Evolutionary conservation across 2,888 invertebrate species (phyloP).

Genomic region (Melinopterus prodromus): DNA sequence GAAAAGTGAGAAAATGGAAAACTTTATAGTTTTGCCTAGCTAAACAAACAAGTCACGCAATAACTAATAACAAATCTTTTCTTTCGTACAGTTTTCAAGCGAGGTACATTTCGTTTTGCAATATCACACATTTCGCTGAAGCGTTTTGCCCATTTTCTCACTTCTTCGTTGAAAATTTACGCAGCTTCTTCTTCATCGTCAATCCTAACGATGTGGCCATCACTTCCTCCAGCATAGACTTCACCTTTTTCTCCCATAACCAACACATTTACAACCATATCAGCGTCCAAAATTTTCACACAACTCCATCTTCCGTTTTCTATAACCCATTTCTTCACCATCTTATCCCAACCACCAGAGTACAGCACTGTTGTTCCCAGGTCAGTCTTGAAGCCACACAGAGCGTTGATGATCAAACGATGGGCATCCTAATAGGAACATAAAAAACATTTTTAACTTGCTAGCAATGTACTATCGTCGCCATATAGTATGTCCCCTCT

Average conservation of each 20-base stretch:
- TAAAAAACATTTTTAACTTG: too few relatives aligned
- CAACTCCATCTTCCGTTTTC: slow-evolving; percentile 35
- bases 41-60: neutral
- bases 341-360: slow-evolving; percentile 63
- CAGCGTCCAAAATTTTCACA: slow-evolving; percentile 46
- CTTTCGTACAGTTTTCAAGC: neutral
- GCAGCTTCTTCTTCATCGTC: slow-evolving; percentile 32
- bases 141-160: neutral
- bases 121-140: neutral
- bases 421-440: slow-evolving; percentile 55
- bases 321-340: slow-evolving; percentile 60
- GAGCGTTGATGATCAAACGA: slow-evolving; percentile 60
- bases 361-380: slow-evolving; percentile 48
- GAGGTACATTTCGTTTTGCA: neutral
- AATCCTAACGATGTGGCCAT: slow-evolving; percentile 61
- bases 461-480: too few relatives aligned
- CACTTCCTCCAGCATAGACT: slow-evolving; percentile 67
- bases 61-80: neutral
- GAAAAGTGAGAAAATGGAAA: neutral
- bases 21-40: neutral
- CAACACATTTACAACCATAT: slow-evolving; percentile 50
- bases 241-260: slow-evolving; percentile 48
- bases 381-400: slow-evolving; percentile 51
- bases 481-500: too few relatives aligned
- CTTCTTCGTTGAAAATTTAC: neutral